These are phyloP conservation scores for Helleia helle DNA, from an alignment of 2,888 invertebrate genomes.

Conservation along the genomic window DNA sequence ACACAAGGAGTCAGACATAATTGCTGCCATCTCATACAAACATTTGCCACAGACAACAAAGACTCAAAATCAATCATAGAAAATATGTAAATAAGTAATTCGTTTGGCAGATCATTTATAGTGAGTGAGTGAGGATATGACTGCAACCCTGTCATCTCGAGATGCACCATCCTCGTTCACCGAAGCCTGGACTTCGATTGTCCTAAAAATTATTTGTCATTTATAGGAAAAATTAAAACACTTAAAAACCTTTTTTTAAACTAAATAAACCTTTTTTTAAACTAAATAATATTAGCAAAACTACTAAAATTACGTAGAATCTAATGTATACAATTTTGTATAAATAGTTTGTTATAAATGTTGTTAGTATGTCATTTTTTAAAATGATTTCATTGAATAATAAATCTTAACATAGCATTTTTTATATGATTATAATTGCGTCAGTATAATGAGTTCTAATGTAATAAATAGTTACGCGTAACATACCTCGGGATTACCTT, in stretches of 20 bases:
- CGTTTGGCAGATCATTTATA: conserved; percentile 69
- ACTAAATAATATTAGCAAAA: too few relatives aligned
- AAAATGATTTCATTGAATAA: too few relatives aligned
- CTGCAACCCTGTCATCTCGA: conserved; percentile 55
- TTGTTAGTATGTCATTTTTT: not conserved
- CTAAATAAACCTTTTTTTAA: too few relatives aligned
- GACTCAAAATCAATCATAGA: conserved; percentile 71
- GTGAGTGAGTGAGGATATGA: conserved; percentile 40
- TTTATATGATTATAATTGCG: too few relatives aligned
- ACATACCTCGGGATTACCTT: conserved; percentile 53
- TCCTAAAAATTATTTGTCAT: conserved; percentile 34
- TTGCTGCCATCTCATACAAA: conserved; percentile 65
- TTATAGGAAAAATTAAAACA: too few relatives aligned
- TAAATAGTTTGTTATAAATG: not conserved
- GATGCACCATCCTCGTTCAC: conserved; percentile 56
- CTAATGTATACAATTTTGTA: not conserved
- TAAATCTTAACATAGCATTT: too few relatives aligned
- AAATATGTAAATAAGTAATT: conserved; percentile 68
- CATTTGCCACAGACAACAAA: conserved; percentile 58
- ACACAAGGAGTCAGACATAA: conserved; percentile 64
- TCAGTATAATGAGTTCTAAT: not conserved
- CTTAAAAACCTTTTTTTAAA: too few relatives aligned
- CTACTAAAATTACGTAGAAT: too few relatives aligned
- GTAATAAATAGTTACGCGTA: conserved; percentile 22
- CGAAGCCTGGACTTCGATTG: conserved; percentile 31